Conservation (phyloP, 2,888 invertebrate genomes). For the Dicyrtomina minuta region DNA sequence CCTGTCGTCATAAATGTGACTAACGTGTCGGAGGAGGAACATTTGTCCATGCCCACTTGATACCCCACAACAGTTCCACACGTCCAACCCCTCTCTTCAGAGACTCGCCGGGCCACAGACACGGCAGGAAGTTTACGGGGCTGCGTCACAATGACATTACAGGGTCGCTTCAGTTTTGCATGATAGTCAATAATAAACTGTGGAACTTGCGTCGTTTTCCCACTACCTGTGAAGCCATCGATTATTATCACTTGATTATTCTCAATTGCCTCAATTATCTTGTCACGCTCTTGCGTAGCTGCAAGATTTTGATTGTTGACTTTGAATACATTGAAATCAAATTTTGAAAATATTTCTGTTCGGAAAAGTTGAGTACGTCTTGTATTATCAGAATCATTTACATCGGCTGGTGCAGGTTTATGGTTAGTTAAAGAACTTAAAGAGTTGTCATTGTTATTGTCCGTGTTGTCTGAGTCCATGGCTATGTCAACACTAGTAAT, state of each 20-base stretch:
- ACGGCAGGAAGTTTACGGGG: slow-evolving; percentile 91
- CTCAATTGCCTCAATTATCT: slow-evolving; percentile 45
- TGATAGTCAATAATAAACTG: slow-evolving; percentile 85
- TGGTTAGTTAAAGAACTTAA: no score
- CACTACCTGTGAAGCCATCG: slow-evolving; percentile 87
- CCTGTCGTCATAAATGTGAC: slow-evolving; percentile 87
- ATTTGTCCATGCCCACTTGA: slow-evolving; percentile 74
- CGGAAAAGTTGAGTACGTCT: no score
- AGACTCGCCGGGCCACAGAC: slow-evolving; percentile 81
- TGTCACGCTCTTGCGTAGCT: slow-evolving; percentile 39
- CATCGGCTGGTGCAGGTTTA: no score
- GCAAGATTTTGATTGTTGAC: slow-evolving; percentile 30
- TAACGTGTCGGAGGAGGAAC: slow-evolving; percentile 68
- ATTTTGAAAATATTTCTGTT: slow-evolving; percentile 38
- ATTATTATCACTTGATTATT: slow-evolving; percentile 42
- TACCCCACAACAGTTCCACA: slow-evolving; percentile 83
- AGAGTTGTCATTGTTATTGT: no score
- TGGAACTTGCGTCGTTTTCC: slow-evolving; percentile 88
- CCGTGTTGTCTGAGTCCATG: no score
- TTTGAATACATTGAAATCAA: slow-evolving; percentile 37
- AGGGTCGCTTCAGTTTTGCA: slow-evolving; percentile 65
- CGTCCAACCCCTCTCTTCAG: slow-evolving; percentile 80
- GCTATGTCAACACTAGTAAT: no score
- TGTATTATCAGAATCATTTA: no score
- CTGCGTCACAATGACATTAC: slow-evolving; percentile 90